Percentiles rank a stretch among this genome's conserved stretches.
phyloP scores from a whole-genome alignment of 2,888 invertebrate species.

The Eupithecia centaureata region DNA sequence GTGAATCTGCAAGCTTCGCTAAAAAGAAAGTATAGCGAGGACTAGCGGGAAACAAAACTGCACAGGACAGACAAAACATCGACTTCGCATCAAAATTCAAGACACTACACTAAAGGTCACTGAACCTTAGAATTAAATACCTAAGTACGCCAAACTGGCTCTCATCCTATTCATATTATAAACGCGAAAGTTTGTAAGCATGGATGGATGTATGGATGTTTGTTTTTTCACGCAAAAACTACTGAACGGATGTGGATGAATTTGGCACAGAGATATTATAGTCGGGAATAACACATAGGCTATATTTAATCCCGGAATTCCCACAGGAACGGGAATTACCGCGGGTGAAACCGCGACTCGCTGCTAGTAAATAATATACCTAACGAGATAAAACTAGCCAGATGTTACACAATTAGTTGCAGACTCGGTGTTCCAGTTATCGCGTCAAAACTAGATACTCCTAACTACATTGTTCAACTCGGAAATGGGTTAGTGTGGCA shows the following conservation, averaged over 20 bases:
- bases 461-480: slow-evolving; percentile 41
- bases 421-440: slow-evolving; percentile 40
- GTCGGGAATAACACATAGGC: too few species aligned
- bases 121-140: neutral
- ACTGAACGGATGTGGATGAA: too few species aligned
- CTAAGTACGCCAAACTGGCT: neutral
- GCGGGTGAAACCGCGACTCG: too few species aligned
- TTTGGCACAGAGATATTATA: too few species aligned
- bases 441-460: slow-evolving; percentile 47
- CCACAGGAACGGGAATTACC: too few species aligned
- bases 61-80: neutral
- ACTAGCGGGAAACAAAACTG: neutral
- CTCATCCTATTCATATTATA: too few species aligned
- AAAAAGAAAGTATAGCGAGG: too few species aligned
- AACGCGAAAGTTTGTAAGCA: too few species aligned
- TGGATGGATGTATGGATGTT: too few species aligned
- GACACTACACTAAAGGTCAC: neutral
- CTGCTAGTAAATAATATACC: neutral
- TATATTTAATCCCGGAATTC: too few species aligned
- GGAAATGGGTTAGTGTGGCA: slow-evolving; percentile 48
- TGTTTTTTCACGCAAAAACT: too few species aligned
- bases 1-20: neutral
- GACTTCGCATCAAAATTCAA: neutral
- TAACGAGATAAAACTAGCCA: slow-evolving; percentile 9
- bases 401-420: slow-evolving; percentile 20